Evolutionary conservation across 2,888 invertebrate genomes (phyloP).

Genomic region (Myathropa florea): DNA sequence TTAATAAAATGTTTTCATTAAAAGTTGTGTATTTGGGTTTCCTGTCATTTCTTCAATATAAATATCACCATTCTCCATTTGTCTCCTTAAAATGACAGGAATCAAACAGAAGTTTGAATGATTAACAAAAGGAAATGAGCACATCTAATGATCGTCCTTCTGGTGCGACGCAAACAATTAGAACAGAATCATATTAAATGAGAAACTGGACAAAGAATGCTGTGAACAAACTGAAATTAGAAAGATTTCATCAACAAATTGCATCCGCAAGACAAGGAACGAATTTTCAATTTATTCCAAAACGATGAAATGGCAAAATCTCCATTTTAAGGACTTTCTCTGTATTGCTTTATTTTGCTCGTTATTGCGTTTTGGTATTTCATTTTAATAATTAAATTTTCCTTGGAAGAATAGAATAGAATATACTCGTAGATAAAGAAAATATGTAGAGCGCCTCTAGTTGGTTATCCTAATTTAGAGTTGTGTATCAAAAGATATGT

Average conservation of each 20-base stretch:
- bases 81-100: not conserved
- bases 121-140: not conserved
- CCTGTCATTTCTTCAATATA: not conserved
- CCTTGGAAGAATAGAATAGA: not conserved
- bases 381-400: slow-evolving; percentile 8
- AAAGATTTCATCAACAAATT: not conserved
- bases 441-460: not conserved
- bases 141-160: not conserved
- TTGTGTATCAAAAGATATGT: not conserved
- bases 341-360: not conserved
- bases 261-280: not conserved
- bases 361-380: not conserved
- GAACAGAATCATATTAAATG: not conserved
- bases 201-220: slow-evolving; percentile 25
- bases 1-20: not conserved
- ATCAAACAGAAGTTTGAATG: not conserved
- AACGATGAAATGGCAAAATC: not conserved
- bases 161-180: not conserved
- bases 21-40: not conserved
- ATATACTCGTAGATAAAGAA: not conserved
- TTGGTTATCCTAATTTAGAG: not conserved
- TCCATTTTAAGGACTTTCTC: not conserved
- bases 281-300: slow-evolving; percentile 1
- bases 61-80: not conserved
- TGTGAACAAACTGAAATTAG: not conserved